phyloP scores from a whole-genome alignment of 2,888 invertebrate genomes.

The Himalopsyche japonica region DNA sequence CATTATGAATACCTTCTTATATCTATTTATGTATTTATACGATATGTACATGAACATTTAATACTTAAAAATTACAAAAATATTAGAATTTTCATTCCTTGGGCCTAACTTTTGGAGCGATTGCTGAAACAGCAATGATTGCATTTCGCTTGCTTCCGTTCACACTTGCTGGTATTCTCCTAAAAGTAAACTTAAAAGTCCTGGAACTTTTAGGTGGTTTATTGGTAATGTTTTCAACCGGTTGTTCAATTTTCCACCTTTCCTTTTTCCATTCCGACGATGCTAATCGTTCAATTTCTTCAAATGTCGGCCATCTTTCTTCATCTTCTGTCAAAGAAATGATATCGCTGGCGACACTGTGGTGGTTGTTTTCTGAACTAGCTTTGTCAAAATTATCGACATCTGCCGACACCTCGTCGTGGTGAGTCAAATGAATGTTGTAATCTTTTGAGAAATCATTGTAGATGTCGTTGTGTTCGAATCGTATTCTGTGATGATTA shows the following conservation, averaged over 20 bases:
- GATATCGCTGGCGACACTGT: background rate
- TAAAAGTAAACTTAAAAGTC: constrained; percentile 35
- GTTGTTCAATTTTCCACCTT: constrained; percentile 32
- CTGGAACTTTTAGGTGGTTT: constrained; percentile 31
- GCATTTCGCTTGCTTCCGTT: constrained; percentile 37
- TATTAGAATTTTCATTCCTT: constrained; percentile 23
- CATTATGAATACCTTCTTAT: background rate
- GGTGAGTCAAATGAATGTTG: background rate
- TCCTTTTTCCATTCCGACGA: constrained; percentile 39
- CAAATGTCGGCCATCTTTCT: constrained; percentile 37
- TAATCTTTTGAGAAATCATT: constrained; percentile 6
- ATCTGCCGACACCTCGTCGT: background rate
- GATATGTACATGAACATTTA: constrained; percentile 5
- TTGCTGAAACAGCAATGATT: constrained; percentile 39
- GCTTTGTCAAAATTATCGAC: background rate
- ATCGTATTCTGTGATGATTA: constrained; percentile 17
- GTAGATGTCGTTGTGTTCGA: constrained; percentile 14
- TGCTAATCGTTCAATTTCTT: constrained; percentile 37
- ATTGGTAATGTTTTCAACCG: constrained; percentile 15
- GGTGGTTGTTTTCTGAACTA: background rate
- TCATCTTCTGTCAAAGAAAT: constrained; percentile 13
- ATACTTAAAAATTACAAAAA: background rate
- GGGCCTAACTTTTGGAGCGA: constrained; percentile 26
- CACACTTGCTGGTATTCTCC: constrained; percentile 31
- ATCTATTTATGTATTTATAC: background rate